Percentiles rank a stretch among this genome's conserved stretches.
Evolutionary conservation across 2,113 vertebrate species (phyloP).

Genomic region (Oenanthe oenanthe): DNA sequence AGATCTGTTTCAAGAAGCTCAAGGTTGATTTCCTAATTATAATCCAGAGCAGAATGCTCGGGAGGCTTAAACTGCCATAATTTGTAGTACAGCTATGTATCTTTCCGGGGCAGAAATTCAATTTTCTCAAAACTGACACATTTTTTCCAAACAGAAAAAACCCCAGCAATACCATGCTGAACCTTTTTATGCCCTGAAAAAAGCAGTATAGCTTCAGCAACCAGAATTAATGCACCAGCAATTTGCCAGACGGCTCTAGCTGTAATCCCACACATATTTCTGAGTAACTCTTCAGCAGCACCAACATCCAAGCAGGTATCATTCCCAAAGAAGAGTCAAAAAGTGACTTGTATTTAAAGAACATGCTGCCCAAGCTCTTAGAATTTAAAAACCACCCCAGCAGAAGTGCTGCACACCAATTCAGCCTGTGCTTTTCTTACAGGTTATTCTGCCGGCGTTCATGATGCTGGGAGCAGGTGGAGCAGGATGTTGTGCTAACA

Average conservation of each 20-base stretch:
- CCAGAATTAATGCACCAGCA: neutral
- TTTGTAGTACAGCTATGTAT: neutral
- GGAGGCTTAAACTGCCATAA: neutral
- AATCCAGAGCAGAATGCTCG: neutral
- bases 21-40: neutral
- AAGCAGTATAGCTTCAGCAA: neutral
- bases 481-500: slow-evolving; percentile 71
- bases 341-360: neutral
- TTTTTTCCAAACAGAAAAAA: neutral
- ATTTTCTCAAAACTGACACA: neutral
- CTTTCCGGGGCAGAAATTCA: neutral
- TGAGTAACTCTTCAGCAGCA: neutral
- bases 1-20: neutral
- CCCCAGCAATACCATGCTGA: fast-evolving
- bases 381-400: neutral
- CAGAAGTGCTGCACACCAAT: neutral
- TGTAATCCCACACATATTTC: neutral
- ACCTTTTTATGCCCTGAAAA: neutral
- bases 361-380: neutral
- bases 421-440: neutral
- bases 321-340: neutral
- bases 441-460: slow-evolving; percentile 69
- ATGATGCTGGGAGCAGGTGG: slow-evolving; percentile 69
- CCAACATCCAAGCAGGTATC: neutral
- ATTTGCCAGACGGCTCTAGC: neutral